Evolutionary conservation across 2,797 vertebrate genomes (phyloP).

Genomic region (Sebastes kiyomatsui): DNA sequence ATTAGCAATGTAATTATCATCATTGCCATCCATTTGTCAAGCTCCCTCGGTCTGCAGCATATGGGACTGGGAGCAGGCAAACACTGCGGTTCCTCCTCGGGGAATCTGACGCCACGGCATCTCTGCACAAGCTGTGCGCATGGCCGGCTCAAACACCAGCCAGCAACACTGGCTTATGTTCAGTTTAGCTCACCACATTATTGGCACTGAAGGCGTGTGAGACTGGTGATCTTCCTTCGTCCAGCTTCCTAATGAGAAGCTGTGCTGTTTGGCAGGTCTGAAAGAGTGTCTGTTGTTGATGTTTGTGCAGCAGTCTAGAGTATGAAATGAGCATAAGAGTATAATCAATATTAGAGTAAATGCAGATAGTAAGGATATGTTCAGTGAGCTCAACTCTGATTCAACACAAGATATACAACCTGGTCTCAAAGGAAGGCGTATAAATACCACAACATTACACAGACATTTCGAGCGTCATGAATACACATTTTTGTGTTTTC

Average conservation of each 20-base stretch:
- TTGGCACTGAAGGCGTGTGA: conserved; percentile 4
- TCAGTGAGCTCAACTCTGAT: background rate
- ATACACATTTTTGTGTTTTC: too few species aligned
- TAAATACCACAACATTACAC: too few species aligned
- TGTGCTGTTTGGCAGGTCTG: conserved; percentile 5
- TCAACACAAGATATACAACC: background rate
- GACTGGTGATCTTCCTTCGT: background rate
- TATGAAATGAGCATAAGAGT: background rate
- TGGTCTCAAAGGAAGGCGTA: too few species aligned
- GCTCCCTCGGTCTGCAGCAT: conserved; percentile 40
- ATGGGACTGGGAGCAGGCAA: conserved; percentile 18
- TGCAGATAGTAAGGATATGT: background rate
- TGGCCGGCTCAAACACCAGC: conserved; percentile 1
- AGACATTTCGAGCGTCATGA: rapidly evolving
- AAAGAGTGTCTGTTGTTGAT: background rate
- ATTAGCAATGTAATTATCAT: conserved; percentile 49
- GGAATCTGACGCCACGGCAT: background rate
- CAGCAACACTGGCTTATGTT: background rate
- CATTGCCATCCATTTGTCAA: conserved; percentile 37
- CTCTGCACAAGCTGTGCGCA: background rate
- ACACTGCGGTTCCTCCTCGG: background rate
- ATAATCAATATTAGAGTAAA: background rate
- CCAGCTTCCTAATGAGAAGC: conserved; percentile 26
- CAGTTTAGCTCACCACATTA: background rate
- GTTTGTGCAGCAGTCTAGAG: background rate